A percentile compares a stretch with the other conserved stretches of the same genome.
Evolutionary conservation across 2,113 vertebrate genomes (phyloP).

Genomic region (Dicrurus megarhynchus): DNA sequence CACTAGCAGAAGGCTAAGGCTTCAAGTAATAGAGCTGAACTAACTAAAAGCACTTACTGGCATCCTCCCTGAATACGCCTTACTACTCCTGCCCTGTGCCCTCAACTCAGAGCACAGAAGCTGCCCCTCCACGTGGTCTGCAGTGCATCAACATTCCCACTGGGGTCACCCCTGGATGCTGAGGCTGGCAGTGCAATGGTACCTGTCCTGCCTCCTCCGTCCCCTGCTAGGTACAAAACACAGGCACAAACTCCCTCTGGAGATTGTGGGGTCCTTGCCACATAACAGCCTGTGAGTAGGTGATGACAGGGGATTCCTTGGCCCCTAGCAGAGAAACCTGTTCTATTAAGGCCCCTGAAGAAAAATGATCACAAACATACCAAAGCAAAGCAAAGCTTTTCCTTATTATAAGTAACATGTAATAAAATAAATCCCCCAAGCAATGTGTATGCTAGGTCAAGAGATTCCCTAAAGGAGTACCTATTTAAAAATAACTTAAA

Average conservation of each 20-base stretch:
- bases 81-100: neutral
- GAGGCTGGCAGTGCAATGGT: neutral
- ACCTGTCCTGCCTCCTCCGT: neutral
- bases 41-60: neutral
- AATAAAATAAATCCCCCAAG: neutral
- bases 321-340: neutral
- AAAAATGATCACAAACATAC: neutral
- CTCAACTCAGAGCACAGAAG: neutral
- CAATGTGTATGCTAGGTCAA: neutral
- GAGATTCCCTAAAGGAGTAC: neutral
- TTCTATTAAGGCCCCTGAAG: neutral
- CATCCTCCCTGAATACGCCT: neutral
- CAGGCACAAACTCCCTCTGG: rapidly evolving
- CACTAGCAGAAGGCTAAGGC: neutral
- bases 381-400: neutral
- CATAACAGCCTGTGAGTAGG: neutral
- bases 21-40: neutral
- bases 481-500: slow-evolving; percentile 36
- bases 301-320: neutral
- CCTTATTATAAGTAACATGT: neutral
- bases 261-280: rapidly evolving
- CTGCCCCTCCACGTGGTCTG: neutral
- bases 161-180: neutral
- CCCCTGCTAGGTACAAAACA: neutral
- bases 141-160: neutral